phyloP scores from a whole-genome alignment of 2,113 vertebrate species.

The Tor tambroides region DNA sequence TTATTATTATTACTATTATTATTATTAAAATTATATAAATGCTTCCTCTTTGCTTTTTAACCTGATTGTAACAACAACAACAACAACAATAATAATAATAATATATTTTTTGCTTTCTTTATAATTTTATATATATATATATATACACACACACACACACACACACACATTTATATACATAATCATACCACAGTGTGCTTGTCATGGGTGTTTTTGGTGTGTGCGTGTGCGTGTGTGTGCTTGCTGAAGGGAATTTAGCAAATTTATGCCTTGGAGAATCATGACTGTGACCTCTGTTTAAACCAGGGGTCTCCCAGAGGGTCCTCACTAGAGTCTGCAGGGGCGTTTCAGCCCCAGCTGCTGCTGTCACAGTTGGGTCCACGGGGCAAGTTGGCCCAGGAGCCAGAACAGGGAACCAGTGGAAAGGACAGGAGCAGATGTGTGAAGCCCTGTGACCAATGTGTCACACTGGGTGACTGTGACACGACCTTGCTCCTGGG shows the following conservation, averaged over 20 bases:
- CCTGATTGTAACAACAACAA: too few relatives aligned
- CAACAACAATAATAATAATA: too few relatives aligned
- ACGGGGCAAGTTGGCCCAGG: conserved; percentile 51
- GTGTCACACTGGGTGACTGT: conserved; percentile 59
- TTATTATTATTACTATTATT: too few relatives aligned
- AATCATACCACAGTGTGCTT: background rate
- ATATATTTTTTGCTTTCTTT: background rate
- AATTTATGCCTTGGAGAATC: background rate
- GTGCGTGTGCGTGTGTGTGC: background rate
- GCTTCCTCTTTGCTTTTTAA: too few relatives aligned
- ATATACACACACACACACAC: too few relatives aligned
- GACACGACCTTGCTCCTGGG: conserved; percentile 61
- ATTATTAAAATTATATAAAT: too few relatives aligned
- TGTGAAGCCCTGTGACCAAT: conserved; percentile 56
- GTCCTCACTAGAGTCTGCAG: conserved; percentile 16
- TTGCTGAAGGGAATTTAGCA: background rate
- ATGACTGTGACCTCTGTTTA: conserved; percentile 59
- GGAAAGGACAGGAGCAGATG: conserved; percentile 55
- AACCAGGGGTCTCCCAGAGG: background rate
- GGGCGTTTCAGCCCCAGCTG: conserved; percentile 49
- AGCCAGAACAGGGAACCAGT: conserved; percentile 12
- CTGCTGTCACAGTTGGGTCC: conserved; percentile 53
- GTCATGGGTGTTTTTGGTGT: background rate
- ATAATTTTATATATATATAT: background rate
- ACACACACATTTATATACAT: too few relatives aligned